Base-by-base conservation (phyloP, 2,888 invertebrate genomes). In the Anoplius nigerrimus region DNA sequence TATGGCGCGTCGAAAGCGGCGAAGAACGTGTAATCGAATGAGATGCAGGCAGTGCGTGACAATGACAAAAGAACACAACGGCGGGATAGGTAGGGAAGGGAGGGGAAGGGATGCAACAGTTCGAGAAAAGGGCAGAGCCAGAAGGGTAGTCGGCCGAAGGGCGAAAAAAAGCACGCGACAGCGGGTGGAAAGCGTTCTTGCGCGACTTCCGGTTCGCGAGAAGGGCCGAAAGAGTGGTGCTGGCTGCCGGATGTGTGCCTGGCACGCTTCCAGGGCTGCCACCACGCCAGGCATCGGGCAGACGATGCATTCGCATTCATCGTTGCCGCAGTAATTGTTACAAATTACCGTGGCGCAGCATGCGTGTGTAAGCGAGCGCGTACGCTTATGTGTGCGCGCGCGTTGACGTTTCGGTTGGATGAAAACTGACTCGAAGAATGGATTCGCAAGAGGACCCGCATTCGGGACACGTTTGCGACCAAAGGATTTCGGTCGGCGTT, bases 291-390 rank as follows among this genome's bases (percentile, higher is more conserved):
- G 15, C 16, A 21, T 8, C 24, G 34, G 13, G 20, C 46, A 56
- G 34, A 24, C 58, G 64, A 61, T 54, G 71, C 71, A 68, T 70
- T 71, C 56, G 71, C 59, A 71, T 72, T 75, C 74, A 69, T 68
- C 67, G 67, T 66, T 65, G 68, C 66, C 61, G 79, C 72, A 62
- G 75, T 76, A 76, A 80, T 71, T 76, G 78, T 74, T 78, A 74
- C 69, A 69, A 79, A 79, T 79, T 74, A 72, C 68, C 60, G 45
- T 13, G 34, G 34, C 34, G 1, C 34, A 13, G 11, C 34, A 13
- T 34, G 34, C 8, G 34, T 34, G 34, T 5, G 6, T n/a, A n/a
- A n/a, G n/a, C n/a, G n/a, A n/a, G n/a, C n/a, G n/a, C n/a, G n/a
- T n/a, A n/a, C n/a, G n/a, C n/a, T n/a, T n/a, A n/a, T n/a, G n/a